Conservation (phyloP, 2,888 invertebrate species). For the Drosophila leonis region DNA sequence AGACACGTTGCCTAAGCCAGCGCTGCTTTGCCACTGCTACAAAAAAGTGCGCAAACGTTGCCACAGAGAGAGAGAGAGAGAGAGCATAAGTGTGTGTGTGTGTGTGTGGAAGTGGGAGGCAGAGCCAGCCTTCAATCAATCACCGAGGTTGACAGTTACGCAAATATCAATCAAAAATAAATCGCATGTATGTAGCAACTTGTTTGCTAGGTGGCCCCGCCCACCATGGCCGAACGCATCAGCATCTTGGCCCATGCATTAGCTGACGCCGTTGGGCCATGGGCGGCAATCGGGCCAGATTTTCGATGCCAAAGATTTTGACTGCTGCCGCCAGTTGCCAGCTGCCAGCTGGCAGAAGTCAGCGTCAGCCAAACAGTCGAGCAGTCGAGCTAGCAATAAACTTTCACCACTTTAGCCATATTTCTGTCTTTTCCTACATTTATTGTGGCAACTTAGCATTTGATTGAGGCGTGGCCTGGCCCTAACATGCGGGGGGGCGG, state of each 20-base stretch:
- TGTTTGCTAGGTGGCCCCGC: slow-evolving; percentile 73
- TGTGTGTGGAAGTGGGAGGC: not conserved
- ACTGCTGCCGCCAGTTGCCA: slow-evolving; percentile 4
- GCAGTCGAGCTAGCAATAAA: slow-evolving; percentile 20
- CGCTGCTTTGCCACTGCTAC: slow-evolving; percentile 10
- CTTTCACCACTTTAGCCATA: slow-evolving; percentile 21
- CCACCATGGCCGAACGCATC: slow-evolving; percentile 32
- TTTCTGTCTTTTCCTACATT: slow-evolving; percentile 41
- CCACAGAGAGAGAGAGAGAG: not conserved
- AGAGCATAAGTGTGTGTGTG: not conserved
- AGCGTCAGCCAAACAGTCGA: slow-evolving; percentile 20
- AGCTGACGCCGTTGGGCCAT: slow-evolving; percentile 33
- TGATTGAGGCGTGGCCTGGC: slow-evolving; percentile 38
- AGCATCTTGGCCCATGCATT: slow-evolving; percentile 53
- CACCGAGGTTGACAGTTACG: slow-evolving; percentile 78
- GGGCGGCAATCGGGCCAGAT: slow-evolving; percentile 15
- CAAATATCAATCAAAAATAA: slow-evolving; percentile 80
- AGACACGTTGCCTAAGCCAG: slow-evolving; percentile 8
- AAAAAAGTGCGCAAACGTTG: slow-evolving; percentile 23
- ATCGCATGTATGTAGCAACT: slow-evolving; percentile 76
- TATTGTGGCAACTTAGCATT: slow-evolving; percentile 59
- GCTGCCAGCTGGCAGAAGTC: slow-evolving; percentile 48
- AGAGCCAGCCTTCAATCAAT: slow-evolving; percentile 73
- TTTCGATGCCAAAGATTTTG: slow-evolving; percentile 29
- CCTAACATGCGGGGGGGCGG: not conserved